Percentiles rank a stretch among this genome's conserved stretches.
Conservation (phyloP, 1,140 invertebrate species). For the Conus betulinus region DNA sequence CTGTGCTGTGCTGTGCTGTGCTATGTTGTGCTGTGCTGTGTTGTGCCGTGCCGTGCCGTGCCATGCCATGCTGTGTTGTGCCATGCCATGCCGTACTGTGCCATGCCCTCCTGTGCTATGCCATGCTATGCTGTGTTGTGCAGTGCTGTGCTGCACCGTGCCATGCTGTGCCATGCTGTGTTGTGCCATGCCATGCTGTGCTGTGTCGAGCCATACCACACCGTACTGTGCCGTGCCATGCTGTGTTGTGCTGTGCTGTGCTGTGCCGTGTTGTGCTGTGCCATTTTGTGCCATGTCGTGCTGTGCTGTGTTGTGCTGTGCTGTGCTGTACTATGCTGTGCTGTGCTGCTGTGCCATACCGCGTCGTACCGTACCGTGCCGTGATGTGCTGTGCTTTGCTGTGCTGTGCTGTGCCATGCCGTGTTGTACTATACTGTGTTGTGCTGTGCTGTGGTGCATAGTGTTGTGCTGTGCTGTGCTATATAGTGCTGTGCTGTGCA, state of each 20-base stretch:
- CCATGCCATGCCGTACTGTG: neutral
- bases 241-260: neutral
- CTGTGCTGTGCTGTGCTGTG: neutral
- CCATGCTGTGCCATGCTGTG: neutral
- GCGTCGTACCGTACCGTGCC: neutral
- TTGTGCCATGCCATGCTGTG: neutral
- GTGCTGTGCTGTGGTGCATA: neutral
- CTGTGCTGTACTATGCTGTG: neutral
- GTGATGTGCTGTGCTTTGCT: neutral
- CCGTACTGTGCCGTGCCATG: neutral
- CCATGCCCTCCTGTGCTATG: neutral
- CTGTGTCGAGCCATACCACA: neutral
- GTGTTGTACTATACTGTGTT: too few relatives aligned
- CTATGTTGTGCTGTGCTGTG: slow-evolving; percentile 1
- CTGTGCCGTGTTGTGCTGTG: neutral
- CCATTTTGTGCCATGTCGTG: neutral
- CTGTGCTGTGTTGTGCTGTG: neutral
- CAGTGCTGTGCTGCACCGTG: neutral
- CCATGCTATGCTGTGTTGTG: slow-evolving; percentile 1
- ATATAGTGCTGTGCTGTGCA: neutral
- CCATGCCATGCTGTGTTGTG: neutral
- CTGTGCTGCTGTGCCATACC: neutral
- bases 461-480: neutral
- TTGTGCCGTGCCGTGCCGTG: neutral
- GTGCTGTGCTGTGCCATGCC: too few relatives aligned